Base-by-base conservation (phyloP, 2,888 invertebrate genomes). In the Ashinkailepas kermadecensis region DNA sequence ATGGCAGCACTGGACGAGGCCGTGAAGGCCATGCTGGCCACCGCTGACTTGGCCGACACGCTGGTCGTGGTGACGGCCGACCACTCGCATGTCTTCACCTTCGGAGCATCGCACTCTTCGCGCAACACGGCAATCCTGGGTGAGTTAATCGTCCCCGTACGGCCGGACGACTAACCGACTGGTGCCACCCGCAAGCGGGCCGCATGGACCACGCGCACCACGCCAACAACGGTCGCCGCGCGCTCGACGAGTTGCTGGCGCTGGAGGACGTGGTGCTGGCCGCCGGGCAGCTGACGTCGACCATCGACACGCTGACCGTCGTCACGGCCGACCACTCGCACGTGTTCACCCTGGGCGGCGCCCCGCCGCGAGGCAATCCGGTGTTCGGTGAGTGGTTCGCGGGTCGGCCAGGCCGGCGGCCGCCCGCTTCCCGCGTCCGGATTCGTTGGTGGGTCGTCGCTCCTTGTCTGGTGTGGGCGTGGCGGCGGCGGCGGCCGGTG, bases 301-400 rank as follows among this genome's bases (percentile, higher is more conserved):
- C 87, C 70, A 86, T 88, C 54, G 89, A 89, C 83, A 90, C 89
- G 85, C 88, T 94, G 83, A 90, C 93, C 81, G 91, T 94, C 78
- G 92, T 94, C 83, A 94, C 93, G 0, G 92, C 93, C 6, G 94
- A 94, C 87, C 94, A 94, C 87, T 93, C 93, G 4, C 93, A 94
- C 86, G 93, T 93, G 58, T 90, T 93, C 88, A 93, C 93, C 78
- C 91, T 94, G 85, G 93, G 93, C 64, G 93, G 93, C n/a, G 92
- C 93, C 18, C 93, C 94, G 64, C 92, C 92, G 1, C 89, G 93
- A 85, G 93, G 93, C 83, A 93, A 93, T 87, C 93, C 93, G 7
- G 92, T 94, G 85, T 89, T 93, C 85, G 93, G 93, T 93, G 88
- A 89, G 39, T 39, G 39, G 39, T 4, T 39, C 39, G 39, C 39